Evolutionary conservation across 2,113 vertebrate genomes (phyloP).

Genomic region (Carollia perspicillata): DNA sequence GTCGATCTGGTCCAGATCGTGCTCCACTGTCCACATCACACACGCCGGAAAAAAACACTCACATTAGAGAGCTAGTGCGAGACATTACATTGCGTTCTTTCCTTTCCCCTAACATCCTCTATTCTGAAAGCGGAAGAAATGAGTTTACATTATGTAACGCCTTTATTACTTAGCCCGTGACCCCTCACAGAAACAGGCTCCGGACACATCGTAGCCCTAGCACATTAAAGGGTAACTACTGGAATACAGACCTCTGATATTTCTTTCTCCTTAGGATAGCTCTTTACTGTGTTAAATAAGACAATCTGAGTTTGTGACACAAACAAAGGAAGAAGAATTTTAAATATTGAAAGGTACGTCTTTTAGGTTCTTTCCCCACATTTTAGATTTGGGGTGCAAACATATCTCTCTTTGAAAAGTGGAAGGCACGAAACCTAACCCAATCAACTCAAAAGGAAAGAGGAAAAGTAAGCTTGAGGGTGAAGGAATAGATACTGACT

Average conservation of each 20-base stretch:
- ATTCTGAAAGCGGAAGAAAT: conserved; percentile 10
- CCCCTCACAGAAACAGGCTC: not conserved
- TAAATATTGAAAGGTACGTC: not conserved
- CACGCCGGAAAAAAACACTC: not conserved
- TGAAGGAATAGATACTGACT: conserved; percentile 11
- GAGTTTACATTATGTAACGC: not conserved
- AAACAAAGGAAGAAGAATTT: not conserved
- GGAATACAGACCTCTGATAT: not conserved
- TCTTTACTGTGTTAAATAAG: conserved; percentile 28
- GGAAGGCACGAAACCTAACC: not conserved
- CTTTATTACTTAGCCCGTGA: not conserved
- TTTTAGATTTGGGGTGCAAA: not conserved
- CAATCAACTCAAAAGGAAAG: not conserved
- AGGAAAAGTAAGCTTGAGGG: not conserved
- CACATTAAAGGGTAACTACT: not conserved
- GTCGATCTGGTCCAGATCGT: conserved; percentile 92
- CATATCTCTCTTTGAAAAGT: not conserved
- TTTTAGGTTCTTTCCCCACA: not conserved
- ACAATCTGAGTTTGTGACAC: not conserved
- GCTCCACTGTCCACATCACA: conserved; percentile 80
- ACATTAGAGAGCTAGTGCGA: conserved; percentile 57
- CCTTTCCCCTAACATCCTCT: not conserved
- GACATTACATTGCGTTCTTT: not conserved
- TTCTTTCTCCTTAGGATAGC: not conserved
- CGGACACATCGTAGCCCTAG: conserved; percentile 24